Base-by-base conservation (phyloP, 2,888 invertebrate genomes). In the Caenorhabditis panamensis region DNA sequence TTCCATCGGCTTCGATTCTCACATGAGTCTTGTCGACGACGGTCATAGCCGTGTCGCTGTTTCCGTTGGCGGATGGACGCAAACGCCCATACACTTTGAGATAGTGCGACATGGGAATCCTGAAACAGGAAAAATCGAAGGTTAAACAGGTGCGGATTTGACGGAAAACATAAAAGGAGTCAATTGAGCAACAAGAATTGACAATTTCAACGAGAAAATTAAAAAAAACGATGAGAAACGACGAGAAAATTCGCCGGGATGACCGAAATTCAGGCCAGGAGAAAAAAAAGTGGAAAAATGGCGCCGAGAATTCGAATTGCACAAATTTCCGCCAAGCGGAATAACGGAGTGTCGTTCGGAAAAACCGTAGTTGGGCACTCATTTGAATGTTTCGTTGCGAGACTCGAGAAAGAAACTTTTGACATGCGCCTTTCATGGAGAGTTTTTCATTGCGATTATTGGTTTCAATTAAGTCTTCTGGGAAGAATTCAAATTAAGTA, bases 1-100 rank as follows among this genome's bases (percentile, higher is more conserved):
- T 80, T 18, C 64, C 58, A 16, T 68, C 68, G 1, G 63, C 36
- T 1, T 66, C 64, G 20, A 69, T 11, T 13, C 13, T 44, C 1
- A 80, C 75, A 1, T 53, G 20, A 11, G 18, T 49, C 6, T 59
- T 63, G 24, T 68, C 79, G n/a, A 41, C 9, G 0, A 61, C 20
- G 1, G 54, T 3, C 4, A 81, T 20, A 2, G 72, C 67, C 1
- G 49, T 28, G 11, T 59, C 44, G 11, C 1, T 16, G n/a, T 28
- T 61, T n/a, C 24, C 51, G 2, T n/a, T 22, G 1, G 75, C 64
- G 1, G 80, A 80, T 0, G 80, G 80, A 1, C 80, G 69, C 2
- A 80, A 31, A 1, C 76, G 59, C 0, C 72, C 76, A 28, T 58
- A 76, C 0, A 72, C 67, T 53, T 81, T 58, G 36, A 80, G 59